Evolutionary conservation across 2,888 invertebrate species (phyloP).

Genomic region (Mythimna albipuncta): DNA sequence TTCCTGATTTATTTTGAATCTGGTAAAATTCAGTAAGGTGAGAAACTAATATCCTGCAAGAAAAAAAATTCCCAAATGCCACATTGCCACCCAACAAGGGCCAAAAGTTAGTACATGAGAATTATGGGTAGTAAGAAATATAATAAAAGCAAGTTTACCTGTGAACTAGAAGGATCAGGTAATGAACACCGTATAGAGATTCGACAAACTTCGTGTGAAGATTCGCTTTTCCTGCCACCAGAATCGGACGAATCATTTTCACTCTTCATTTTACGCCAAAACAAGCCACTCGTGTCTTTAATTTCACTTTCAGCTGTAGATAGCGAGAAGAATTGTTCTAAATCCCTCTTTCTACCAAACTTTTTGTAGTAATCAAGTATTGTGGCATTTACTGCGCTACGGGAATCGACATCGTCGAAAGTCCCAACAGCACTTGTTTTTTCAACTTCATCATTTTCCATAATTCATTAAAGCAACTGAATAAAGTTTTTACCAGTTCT

Average conservation of each 20-base stretch:
- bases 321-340: constrained; percentile 92
- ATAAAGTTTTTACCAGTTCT: constrained; percentile 32
- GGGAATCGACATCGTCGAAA: constrained; percentile 65
- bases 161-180: constrained; percentile 77
- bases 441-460: constrained; percentile 77
- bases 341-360: constrained; percentile 92
- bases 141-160: constrained; percentile 67
- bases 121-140: background rate
- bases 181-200: constrained; percentile 85
- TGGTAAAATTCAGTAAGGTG: too few relatives aligned
- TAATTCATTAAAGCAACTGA: constrained; percentile 65
- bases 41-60: too few relatives aligned
- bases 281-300: constrained; percentile 81
- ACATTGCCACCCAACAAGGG: too few relatives aligned
- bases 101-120: background rate
- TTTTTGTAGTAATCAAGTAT: constrained; percentile 93
- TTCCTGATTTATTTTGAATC: too few relatives aligned
- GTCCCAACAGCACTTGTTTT: constrained; percentile 55
- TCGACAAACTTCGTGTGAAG: constrained; percentile 84
- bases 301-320: constrained; percentile 85
- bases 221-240: constrained; percentile 81
- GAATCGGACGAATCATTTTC: constrained; percentile 85
- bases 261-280: constrained; percentile 87
- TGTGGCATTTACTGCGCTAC: constrained; percentile 81
- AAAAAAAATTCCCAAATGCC: too few relatives aligned